A percentile compares a stretch with the other conserved stretches of the same genome.
Conservation (phyloP, 2,797 vertebrate species). For the Sebastes kiyomatsui region DNA sequence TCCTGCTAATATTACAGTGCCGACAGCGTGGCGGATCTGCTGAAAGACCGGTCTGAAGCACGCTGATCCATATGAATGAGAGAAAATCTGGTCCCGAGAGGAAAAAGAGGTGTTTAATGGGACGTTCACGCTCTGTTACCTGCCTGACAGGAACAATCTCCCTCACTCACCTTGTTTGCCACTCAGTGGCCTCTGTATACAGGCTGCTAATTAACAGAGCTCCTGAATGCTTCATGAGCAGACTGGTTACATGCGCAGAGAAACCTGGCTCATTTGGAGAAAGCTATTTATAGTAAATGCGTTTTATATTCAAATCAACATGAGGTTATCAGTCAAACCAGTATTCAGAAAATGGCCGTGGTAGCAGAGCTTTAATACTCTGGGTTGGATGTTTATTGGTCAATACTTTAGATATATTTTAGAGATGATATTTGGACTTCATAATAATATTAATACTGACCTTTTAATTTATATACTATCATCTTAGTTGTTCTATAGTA, state of each 20-base stretch:
- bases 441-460: not conserved
- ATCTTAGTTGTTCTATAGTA: not conserved
- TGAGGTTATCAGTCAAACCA: conserved; percentile 1
- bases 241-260: conserved; percentile 13
- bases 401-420: not conserved
- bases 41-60: conserved; percentile 20
- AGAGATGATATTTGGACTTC: not conserved
- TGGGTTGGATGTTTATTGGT: not conserved
- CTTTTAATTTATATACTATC: not conserved
- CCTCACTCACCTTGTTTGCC: conserved; percentile 74
- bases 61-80: conserved; percentile 51
- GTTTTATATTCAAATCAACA: conserved; percentile 19
- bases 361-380: not conserved
- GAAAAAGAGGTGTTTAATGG: conserved; percentile 69
- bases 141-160: conserved; percentile 67
- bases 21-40: conserved; percentile 1
- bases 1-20: conserved; percentile 14
- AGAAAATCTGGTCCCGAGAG: conserved; percentile 41
- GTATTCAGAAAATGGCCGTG: not conserved
- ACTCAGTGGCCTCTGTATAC: conserved; percentile 56
- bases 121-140: conserved; percentile 73
- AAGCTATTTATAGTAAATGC: conserved; percentile 9
- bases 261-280: conserved; percentile 10
- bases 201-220: conserved; percentile 65
- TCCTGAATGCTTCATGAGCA: conserved; percentile 40